Conservation (phyloP, 2,797 vertebrate species). For the Nyctalus aviator region DNA sequence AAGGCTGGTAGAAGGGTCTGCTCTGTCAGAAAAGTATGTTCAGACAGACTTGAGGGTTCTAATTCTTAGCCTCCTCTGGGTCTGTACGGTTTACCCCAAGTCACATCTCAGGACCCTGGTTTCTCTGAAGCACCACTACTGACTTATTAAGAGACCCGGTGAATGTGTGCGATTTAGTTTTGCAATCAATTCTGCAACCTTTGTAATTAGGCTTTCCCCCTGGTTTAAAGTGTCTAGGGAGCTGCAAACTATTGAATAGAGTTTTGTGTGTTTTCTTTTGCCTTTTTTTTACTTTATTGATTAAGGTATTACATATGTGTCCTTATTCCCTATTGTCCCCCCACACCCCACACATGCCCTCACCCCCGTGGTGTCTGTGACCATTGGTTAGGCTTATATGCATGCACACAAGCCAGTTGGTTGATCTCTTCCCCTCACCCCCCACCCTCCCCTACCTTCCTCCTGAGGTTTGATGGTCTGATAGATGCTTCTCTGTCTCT, state of each 20-base stretch:
- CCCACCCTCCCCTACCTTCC: no score
- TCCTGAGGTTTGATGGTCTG: no score
- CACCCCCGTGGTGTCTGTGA: no score
- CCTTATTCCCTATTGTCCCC: no score
- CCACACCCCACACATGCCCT: no score
- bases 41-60: background rate
- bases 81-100: background rate
- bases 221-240: background rate
- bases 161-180: background rate
- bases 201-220: background rate
- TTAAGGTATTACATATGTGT: no score
- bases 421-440: no score
- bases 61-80: background rate
- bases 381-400: no score
- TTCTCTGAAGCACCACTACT: background rate
- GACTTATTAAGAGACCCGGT: background rate
- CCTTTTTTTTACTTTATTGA: no score
- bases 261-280: background rate
- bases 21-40: background rate
- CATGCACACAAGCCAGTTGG: no score
- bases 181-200: background rate
- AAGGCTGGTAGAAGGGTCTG: background rate
- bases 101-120: background rate
- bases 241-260: background rate
- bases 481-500: no score